Conservation (phyloP, 2,797 vertebrate species). For the Rhynchonycteris naso region DNA sequence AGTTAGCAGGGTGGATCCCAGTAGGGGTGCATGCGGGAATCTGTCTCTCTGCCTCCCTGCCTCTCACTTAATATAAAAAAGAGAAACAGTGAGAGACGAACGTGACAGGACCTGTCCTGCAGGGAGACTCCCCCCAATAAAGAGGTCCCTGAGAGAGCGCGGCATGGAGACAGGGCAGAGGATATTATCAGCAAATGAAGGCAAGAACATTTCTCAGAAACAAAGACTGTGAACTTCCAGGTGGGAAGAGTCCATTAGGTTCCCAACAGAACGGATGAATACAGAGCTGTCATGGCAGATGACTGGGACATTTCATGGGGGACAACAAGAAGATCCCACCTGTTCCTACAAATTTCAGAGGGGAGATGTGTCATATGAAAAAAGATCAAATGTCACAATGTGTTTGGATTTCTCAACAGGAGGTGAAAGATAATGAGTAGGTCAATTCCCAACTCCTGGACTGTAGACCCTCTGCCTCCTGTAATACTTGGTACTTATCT, state of each 20-base stretch:
- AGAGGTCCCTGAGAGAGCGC: no score
- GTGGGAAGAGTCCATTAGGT: not conserved
- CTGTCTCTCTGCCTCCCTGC: no score
- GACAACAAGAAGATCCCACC: not conserved
- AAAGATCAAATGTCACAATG: not conserved
- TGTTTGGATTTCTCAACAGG: not conserved
- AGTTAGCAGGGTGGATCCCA: no score
- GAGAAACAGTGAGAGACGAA: no score
- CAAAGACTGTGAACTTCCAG: accelerated
- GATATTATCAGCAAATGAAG: accelerated
- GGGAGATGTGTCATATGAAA: no score
- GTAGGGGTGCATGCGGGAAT: no score
- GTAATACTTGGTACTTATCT: no score
- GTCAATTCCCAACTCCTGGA: not conserved
- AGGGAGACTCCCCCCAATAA: not conserved
- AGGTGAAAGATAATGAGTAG: not conserved
- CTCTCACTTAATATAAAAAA: no score
- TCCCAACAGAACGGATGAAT: no score
- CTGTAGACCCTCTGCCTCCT: no score
- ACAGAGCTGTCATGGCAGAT: no score
- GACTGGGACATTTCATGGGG: not conserved
- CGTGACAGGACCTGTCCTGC: no score
- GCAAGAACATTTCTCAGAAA: not conserved
- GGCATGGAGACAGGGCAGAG: accelerated
- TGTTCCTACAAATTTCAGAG: not conserved